Base-by-base conservation (phyloP, 1,140 invertebrate species). In the Hycleus cichorii region DNA sequence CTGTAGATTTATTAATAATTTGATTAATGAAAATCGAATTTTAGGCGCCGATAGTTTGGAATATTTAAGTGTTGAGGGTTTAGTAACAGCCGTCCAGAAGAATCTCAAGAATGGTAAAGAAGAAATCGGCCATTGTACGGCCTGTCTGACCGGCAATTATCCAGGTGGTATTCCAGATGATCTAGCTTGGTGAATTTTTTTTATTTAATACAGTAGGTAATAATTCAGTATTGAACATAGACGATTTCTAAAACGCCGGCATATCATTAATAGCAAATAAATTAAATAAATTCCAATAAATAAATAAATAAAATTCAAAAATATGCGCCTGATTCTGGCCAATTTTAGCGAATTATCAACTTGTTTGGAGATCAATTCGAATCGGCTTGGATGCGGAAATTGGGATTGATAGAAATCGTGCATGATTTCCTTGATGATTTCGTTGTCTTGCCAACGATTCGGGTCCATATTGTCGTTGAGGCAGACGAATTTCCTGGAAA, bases 31-130 rank as follows among this genome's bases (percentile, higher is more conserved):
- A 18, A 18, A 18, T 18, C 18, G 2, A 18, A n/a, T n/a, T n/a
- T n/a, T 18, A 18, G 89, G 91, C 27, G 95, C 95, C 1, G 91
- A 97, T 71, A 95, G 90, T 72, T 78, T 98, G 47, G 83, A 85
- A 27, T 97, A 98, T 74, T 77, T 98, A 18, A 93, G 92, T 46
- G 89, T 98, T 0, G 90, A 96, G 61, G 96, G 96, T 10, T 78
- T 98, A n/a, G 81, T 89, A 24, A 82, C 83, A 70, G 93, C 95
- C 1, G 89, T 97, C 0, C 81, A 85, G 70, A 83, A 88, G 69
- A 85, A 89, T 60, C 89, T 95, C 72, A 76, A 78, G 5, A 75
- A 80, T 18, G 80, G 79, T 59, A 78, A 79, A 0, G 68, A 69
- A 40, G 73, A 80, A 42, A 77, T 80, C 9, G 89, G 89, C 0